Evolutionary conservation across 2,888 invertebrate genomes (phyloP), one percentile per base, ranked within the genome.

Genomic region (Phaedon cochleariae): DNA sequence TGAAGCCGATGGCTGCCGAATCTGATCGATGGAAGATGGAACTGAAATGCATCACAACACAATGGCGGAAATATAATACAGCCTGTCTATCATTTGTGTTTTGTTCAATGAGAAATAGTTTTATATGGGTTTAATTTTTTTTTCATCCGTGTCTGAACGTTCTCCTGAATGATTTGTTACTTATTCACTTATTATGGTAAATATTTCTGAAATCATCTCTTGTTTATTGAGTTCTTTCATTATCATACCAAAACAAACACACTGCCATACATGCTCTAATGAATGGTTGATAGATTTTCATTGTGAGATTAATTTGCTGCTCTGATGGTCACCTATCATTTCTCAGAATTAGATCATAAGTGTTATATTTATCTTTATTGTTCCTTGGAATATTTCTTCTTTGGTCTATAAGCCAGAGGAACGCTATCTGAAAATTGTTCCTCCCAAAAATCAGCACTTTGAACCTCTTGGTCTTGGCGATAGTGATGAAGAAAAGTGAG

Each of bases 401-500:
- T 46, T 17, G 15, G 46, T 46, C 46, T 46, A 17, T 9, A 46
- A 20, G 10, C 15, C 20, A 18, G 12, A 46, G 46, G 15, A 6
- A 7, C 18, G 12, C 18, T 20, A 17, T 7, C 12, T 5, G 26
- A 26, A 26, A 26, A 17, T 46, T 17, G 46, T 46, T 6, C 46
- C 46, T 6, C 46, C 18, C 12, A 46, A 46, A 46, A 6, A 10
- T 46, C 46, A 9, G 18, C 46, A 46, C 46, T 46, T 12, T 18
- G 9, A 46, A 46, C 46, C 46, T 10, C 46, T 46, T 46, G 46
- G 15, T 18, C 15, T 17, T 46, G 46, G 46, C 46, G 15, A 46
- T 46, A 9, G 46, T 46, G 46, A 46, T 46, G 46, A 46, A 46
- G 46, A 46, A 46, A 46, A 46, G 46, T 46, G 15, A 46, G 46